These are phyloP conservation scores for Asbolus verrucosus DNA, from an alignment of 1,140 invertebrate genomes.

Conservation along the genomic window DNA sequence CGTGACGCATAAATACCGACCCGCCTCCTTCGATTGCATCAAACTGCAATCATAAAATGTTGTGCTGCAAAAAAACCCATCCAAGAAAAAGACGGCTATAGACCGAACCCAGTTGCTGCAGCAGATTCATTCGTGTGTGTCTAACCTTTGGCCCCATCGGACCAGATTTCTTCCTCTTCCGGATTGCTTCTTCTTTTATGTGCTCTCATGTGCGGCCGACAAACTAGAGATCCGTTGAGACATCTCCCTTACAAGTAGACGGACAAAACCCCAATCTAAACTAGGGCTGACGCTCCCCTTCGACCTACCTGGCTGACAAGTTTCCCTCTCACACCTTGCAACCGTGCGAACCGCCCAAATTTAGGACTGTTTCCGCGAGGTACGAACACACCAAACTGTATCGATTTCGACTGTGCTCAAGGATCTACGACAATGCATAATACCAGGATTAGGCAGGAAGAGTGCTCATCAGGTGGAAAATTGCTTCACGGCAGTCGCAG, in stretches of 20 bases:
- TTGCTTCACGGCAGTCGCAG: too few relatives aligned
- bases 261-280: slow-evolving; percentile 39
- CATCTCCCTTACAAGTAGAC: slow-evolving; percentile 27
- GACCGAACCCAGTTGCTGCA: neutral
- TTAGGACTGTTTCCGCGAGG: slow-evolving; percentile 11
- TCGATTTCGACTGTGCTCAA: too few relatives aligned
- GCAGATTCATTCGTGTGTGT: slow-evolving; percentile 42
- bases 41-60: neutral
- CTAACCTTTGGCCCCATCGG: slow-evolving; percentile 32
- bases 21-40: neutral
- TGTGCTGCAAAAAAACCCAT: neutral
- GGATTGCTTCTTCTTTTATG: slow-evolving; percentile 34
- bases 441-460: too few relatives aligned
- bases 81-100: too few relatives aligned
- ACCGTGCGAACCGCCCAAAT: slow-evolving; percentile 36
- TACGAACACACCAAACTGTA: too few relatives aligned
- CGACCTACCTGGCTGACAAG: slow-evolving; percentile 21
- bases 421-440: too few relatives aligned
- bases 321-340: slow-evolving; percentile 34
- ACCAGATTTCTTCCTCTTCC: slow-evolving; percentile 44
- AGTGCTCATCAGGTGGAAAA: too few relatives aligned
- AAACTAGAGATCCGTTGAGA: slow-evolving; percentile 40
- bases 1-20: neutral
- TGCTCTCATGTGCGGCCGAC: slow-evolving; percentile 4
- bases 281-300: slow-evolving; percentile 11